These are phyloP conservation scores for Psococerastis gibbosa DNA, from an alignment of 2,888 invertebrate genomes.

Conservation along the genomic window DNA sequence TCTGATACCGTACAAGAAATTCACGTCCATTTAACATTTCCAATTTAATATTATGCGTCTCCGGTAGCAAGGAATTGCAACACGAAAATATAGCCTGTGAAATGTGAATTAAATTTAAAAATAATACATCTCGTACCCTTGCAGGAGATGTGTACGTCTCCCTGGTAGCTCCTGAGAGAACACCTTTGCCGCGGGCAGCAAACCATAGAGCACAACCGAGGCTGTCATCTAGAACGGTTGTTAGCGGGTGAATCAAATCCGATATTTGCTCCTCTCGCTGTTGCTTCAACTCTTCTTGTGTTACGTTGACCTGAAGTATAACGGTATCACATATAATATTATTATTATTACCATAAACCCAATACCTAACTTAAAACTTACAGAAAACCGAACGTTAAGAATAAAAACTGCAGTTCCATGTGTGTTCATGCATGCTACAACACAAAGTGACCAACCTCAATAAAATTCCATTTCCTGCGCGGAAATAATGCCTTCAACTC, in stretches of 20 bases:
- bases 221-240: conserved; percentile 86
- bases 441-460: conserved; percentile 44
- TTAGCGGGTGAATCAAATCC: conserved; percentile 66
- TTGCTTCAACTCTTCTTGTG: conserved; percentile 39
- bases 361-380: too few relatives aligned
- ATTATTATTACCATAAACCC: too few relatives aligned
- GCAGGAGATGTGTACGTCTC: conserved; percentile 34
- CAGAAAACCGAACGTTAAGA: too few relatives aligned
- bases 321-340: too few relatives aligned
- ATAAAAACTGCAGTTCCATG: too few relatives aligned
- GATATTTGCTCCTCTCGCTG: conserved; percentile 39
- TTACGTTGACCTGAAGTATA: conserved; percentile 46
- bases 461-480: conserved; percentile 60
- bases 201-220: conserved; percentile 95
- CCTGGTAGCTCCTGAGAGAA: conserved; percentile 20
- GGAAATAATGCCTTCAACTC: conserved; percentile 53
- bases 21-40: too few relatives aligned
- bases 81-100: too few relatives aligned
- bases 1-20: too few relatives aligned
- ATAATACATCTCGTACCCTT: conserved; percentile 31
- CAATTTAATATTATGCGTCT: too few relatives aligned
- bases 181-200: conserved; percentile 57
- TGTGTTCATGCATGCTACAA: too few relatives aligned
- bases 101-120: too few relatives aligned
- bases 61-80: too few relatives aligned